A percentile compares a stretch with the other conserved stretches of the same genome.
phyloP scores from a whole-genome alignment of 1,140 invertebrate species.

The Orchesella cincta region DNA sequence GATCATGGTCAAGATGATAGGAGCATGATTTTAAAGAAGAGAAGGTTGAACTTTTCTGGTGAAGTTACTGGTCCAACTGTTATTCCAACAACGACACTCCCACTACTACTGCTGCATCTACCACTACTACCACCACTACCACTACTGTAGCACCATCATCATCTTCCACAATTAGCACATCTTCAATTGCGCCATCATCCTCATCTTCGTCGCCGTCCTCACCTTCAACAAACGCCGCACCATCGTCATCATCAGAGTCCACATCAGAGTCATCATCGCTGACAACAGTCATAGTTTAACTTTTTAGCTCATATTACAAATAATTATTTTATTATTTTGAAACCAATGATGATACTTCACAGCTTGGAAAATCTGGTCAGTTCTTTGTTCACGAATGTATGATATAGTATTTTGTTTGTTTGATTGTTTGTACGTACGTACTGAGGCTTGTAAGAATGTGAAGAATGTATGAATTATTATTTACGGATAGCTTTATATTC shows the following conservation, averaged over 20 bases:
- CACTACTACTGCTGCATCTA: not conserved
- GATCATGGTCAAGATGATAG: not conserved
- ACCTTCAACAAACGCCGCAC: not conserved
- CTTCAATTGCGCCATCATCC: not conserved
- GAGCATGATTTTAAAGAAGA: not conserved
- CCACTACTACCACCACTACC: not conserved
- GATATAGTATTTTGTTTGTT: not conserved
- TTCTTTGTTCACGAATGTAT: not conserved
- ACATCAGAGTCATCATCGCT: not conserved
- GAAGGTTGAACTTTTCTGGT: not conserved
- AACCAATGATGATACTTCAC: not conserved
- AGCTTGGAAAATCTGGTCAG: conserved; percentile 29
- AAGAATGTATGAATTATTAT: not conserved
- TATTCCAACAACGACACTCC: not conserved
- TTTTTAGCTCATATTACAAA: not conserved
- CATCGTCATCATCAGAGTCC: not conserved
- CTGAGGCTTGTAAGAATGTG: not conserved
- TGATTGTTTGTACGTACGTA: not conserved
- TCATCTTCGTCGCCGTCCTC: not conserved
- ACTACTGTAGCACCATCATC: not conserved
- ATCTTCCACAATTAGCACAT: too few species aligned
- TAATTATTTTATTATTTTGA: not conserved
- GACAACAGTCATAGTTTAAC: not conserved
- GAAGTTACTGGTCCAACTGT: not conserved
- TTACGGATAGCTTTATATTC: not conserved